Evolutionary conservation across 2,888 invertebrate species (phyloP), one percentile per base, ranked within the genome.

Genomic region (Drosophila pseudotakahashii): DNA sequence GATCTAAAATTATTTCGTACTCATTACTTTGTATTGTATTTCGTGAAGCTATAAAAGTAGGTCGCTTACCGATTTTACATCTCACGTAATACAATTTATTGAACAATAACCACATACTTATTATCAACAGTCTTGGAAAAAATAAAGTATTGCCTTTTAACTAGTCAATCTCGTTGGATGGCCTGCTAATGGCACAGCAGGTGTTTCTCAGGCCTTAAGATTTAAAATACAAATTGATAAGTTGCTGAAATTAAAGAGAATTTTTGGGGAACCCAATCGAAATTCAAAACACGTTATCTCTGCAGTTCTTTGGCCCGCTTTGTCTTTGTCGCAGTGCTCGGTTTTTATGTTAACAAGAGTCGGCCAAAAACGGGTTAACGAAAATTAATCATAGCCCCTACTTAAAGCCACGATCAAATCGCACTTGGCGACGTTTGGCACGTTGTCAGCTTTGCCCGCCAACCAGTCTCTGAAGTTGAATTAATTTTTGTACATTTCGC

Each of bases 301-400:
- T 48, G 63, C 62, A 48, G 62, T 63, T 63, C 62, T 63, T 60
- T 61, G 30, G 64, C 37, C 54, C 68, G 42, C 50, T 34, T 47
- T 55, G 36, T 51, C 66, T 57, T 39, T 60, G 60, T 60, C 51
- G 30, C 39, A 1, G 14, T 47, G 66, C 19, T 73, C 67, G 45
- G 41, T 47, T 47, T 48, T 68, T 59, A 61, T 79, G 73, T 67
- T 77, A 82, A 87, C 70, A 84, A 78, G 81, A 77, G 57, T 41
- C 57, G 69, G 32, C 34, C 16, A 52, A 77, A 81, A 82, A 85
- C 82, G 70, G 66, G 86, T 85, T 85, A 75, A 79, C 51, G 60
- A 61, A 71, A 76, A 84, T 83, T 75, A 82, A 83, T 83, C 81
- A 88, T 69, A 73, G 42, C 68, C 63, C 45, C 67, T 67, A 66